Percentiles rank a stretch among this genome's conserved stretches.
Conservation (phyloP, 2,797 vertebrate species). For the Alauda arvensis region DNA sequence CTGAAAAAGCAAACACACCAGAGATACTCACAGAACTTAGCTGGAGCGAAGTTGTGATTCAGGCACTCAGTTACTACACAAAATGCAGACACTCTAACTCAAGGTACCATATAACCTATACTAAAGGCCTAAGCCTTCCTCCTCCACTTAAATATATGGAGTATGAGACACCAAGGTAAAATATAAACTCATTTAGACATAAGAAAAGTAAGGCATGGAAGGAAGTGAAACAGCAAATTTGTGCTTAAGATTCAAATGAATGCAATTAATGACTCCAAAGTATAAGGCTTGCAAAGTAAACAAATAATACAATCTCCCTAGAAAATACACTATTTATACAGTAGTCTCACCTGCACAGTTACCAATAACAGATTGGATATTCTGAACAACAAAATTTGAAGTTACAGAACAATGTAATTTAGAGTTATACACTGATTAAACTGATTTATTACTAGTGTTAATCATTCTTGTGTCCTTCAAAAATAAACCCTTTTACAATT, state of each 20-base stretch:
- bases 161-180: background rate
- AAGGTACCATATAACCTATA: background rate
- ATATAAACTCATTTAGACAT: background rate
- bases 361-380: background rate
- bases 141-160: background rate
- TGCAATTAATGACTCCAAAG: background rate
- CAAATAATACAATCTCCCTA: background rate
- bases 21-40: background rate
- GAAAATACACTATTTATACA: background rate
- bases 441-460: background rate
- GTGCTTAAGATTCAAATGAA: background rate
- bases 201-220: background rate
- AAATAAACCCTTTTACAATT: background rate
- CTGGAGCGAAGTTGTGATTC: background rate
- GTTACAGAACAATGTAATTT: background rate
- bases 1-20: background rate
- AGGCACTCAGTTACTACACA: background rate
- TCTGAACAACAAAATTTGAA: background rate
- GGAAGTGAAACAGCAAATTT: background rate
- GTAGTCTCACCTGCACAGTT: background rate
- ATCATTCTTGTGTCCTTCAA: background rate
- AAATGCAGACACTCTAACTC: background rate
- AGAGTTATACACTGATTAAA: background rate
- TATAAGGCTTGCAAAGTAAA: background rate
- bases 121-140: accelerated